phyloP scores from a whole-genome alignment of 53 echinoderm and acorn worm species.

The Mesocentrotus franciscanus region DNA sequence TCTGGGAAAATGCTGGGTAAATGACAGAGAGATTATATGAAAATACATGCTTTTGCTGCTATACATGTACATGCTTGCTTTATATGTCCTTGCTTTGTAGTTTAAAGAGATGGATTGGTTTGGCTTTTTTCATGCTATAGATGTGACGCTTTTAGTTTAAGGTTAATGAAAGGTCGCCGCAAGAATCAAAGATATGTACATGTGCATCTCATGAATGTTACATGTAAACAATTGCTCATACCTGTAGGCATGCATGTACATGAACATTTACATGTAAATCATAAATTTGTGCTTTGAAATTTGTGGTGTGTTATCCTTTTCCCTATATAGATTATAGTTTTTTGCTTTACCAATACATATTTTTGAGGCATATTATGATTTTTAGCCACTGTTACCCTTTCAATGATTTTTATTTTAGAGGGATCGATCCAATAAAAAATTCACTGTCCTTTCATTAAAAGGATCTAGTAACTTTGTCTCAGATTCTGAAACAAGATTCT shows the following conservation, averaged over 20 bases:
- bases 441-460: too few species aligned
- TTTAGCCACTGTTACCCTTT: too few species aligned
- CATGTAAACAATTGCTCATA: too few species aligned
- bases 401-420: too few species aligned
- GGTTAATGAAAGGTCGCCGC: neutral
- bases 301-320: too few species aligned
- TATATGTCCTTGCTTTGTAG: neutral
- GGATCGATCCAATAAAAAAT: too few species aligned
- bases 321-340: too few species aligned
- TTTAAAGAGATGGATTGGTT: neutral
- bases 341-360: too few species aligned
- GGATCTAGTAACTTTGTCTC: too few species aligned
- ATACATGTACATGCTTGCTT: neutral
- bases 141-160: neutral
- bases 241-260: neutral
- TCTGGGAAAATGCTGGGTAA: constrained; percentile 9
- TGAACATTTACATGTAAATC: neutral
- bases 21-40: neutral
- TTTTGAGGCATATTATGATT: neutral
- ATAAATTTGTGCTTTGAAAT: neutral
- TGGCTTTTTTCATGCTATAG: neutral
- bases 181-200: neutral
- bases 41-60: neutral
- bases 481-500: too few species aligned
- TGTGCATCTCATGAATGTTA: too few species aligned